A percentile compares a stretch with the other conserved stretches of the same genome.
phyloP scores from a whole-genome alignment of 2,888 invertebrate genomes.

The Polyommatus icarus region DNA sequence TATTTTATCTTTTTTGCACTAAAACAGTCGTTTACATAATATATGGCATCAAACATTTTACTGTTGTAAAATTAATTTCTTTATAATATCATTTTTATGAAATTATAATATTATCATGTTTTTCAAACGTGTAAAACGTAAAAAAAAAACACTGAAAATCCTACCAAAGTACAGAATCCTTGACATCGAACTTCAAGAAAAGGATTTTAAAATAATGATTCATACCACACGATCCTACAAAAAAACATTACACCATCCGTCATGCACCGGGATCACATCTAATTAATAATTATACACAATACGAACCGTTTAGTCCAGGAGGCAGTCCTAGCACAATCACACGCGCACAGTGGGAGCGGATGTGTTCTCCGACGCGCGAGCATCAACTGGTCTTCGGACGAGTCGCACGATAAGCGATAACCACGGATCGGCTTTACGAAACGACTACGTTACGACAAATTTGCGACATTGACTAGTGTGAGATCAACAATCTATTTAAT shows the following conservation, averaged over 20 bases:
- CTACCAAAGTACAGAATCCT: not conserved
- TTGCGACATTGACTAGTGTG: slow-evolving; percentile 36
- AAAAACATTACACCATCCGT: slow-evolving; percentile 52
- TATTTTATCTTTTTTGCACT: too few species aligned
- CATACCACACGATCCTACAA: not conserved
- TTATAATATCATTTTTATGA: too few species aligned
- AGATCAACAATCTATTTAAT: slow-evolving; percentile 12
- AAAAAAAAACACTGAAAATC: not conserved
- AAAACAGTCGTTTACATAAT: too few species aligned
- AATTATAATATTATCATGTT: not conserved
- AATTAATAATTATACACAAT: slow-evolving; percentile 43
- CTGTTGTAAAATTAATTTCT: too few species aligned
- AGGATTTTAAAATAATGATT: not conserved
- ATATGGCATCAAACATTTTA: too few species aligned
- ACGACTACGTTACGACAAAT: slow-evolving; percentile 42
- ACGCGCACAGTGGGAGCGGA: slow-evolving; percentile 59
- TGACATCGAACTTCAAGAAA: not conserved
- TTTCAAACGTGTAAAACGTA: not conserved
- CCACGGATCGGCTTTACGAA: slow-evolving; percentile 57
- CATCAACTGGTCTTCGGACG: slow-evolving; percentile 70
- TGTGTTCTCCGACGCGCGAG: slow-evolving; percentile 74
- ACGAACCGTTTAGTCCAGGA: slow-evolving; percentile 13
- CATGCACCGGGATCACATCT: slow-evolving; percentile 61
- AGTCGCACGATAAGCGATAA: slow-evolving; percentile 71
- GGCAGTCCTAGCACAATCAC: slow-evolving; percentile 37